Conservation (phyloP, 1,140 invertebrate genomes). For the Lepeophtheirus salmonis region DNA sequence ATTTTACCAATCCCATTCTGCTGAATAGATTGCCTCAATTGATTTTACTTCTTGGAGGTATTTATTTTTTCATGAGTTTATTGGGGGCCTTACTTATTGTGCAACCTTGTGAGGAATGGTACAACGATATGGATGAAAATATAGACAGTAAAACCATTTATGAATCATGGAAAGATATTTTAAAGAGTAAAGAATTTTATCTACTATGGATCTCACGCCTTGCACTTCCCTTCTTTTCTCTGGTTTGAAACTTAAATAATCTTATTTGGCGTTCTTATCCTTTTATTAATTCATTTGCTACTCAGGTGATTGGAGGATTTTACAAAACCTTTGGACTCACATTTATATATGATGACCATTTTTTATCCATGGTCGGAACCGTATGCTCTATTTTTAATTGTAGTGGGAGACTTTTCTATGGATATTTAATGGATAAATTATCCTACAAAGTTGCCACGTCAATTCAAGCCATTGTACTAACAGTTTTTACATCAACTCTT, state of each 20-base stretch:
- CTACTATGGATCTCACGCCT: slow-evolving; percentile 27
- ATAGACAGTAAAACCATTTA: neutral
- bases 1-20: neutral
- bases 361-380: slow-evolving; percentile 12
- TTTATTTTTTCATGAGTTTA: neutral
- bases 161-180: slow-evolving; percentile 20
- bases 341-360: slow-evolving; percentile 17
- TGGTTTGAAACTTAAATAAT: slow-evolving; percentile 2
- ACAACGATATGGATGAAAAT: neutral
- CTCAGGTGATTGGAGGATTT: neutral
- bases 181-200: slow-evolving; percentile 25
- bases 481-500: neutral
- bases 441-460: neutral
- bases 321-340: slow-evolving; percentile 17
- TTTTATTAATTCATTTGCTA: neutral
- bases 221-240: slow-evolving; percentile 8
- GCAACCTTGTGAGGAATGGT: neutral
- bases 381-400: slow-evolving; percentile 5
- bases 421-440: slow-evolving; percentile 4
- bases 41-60: neutral
- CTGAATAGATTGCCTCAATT: neutral
- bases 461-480: neutral
- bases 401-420: slow-evolving; percentile 5
- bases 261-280: too few relatives aligned
- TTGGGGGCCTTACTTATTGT: neutral